A percentile compares a stretch with the other conserved stretches of the same genome.
Conservation (phyloP, 30 jellyfish, hydroid and myxozoan genomes). For the Hydractinia echinata region DNA sequence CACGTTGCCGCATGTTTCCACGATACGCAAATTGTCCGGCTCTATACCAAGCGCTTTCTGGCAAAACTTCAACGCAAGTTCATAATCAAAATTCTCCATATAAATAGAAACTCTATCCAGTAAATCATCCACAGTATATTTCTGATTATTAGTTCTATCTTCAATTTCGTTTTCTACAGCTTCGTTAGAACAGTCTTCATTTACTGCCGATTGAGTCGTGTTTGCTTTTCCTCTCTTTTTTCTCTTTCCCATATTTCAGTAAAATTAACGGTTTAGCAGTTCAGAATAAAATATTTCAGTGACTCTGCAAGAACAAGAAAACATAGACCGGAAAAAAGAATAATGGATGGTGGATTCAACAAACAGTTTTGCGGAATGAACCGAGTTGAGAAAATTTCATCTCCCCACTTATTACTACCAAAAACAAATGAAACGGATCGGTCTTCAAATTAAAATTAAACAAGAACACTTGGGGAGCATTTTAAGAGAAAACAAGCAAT, state of each 20-base stretch:
- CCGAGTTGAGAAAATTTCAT: too few species aligned
- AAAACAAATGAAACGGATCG: too few species aligned
- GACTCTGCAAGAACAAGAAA: too few species aligned
- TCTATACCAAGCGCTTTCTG: conserved; percentile 71
- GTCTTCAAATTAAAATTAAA: too few species aligned
- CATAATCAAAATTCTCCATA: conserved; percentile 79
- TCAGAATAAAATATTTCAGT: too few species aligned
- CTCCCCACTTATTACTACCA: too few species aligned
- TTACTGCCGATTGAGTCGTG: not conserved
- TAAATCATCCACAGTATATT: conserved; percentile 74
- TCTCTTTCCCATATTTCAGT: conserved; percentile 14
- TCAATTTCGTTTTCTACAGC: conserved; percentile 12
- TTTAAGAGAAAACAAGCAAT: too few species aligned
- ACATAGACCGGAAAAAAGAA: too few species aligned
- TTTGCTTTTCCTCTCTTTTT: conserved; percentile 8
- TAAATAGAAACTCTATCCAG: conserved; percentile 52
- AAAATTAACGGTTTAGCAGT: too few species aligned
- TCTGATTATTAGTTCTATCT: not conserved
- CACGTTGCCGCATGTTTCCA: conserved; percentile 73
- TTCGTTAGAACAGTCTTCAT: not conserved
- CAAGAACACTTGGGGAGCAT: too few species aligned
- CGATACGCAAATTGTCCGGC: conserved; percentile 47
- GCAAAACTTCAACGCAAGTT: conserved; percentile 82
- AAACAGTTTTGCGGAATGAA: too few species aligned
- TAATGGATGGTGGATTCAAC: too few species aligned